Evolutionary conservation across 2,113 vertebrate genomes (phyloP), one percentile per base, ranked within the genome.

Genomic region (Anarhynchus alexandrinus): DNA sequence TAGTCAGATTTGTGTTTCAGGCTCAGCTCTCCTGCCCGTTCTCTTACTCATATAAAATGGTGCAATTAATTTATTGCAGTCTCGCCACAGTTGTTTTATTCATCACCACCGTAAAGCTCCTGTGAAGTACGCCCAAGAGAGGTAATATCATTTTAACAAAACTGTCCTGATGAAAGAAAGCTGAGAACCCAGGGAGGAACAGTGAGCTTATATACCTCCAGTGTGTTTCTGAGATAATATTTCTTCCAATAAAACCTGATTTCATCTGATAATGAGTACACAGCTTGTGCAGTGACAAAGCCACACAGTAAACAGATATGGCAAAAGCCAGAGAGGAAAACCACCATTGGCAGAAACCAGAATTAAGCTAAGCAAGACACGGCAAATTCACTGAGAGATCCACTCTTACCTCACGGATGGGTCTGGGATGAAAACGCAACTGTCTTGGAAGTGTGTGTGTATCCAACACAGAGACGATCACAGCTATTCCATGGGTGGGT

Each of bases 41-140:
- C 94, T 95, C 93, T 88, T 96, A 83, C 90, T 97, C 96, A 84
- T 70, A 92, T 90, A 92, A 97, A 97, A 96, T 3, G 42, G 89
- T 66, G 71, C 92, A 97, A 96, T 97, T 98, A 98, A 97, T 98
- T 97, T 97, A 97, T 91, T 94, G 82, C 82, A 94, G 97, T 57
- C 88, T 97, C 72, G 5, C 96, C 95, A 95, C 96, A 97, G 97
- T 98, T 98, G 97, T 96, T 98, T 97, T 98, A 98, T 96, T 93
- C 97, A 98, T 98, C 96, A 95, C n/a, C 83, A 70, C 92, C 2
- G 47, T 45, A 96, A 93, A 89, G 94, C 89, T 90, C 74, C 78
- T 18, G 82, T 59, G 87, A 96, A 98, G 51, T 74, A 86, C 42
- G 12, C 97, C 96, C 96, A 54, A 6, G 97, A 97, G 97, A 97